Evolutionary conservation across 2,797 vertebrate genomes (phyloP), one percentile per base, ranked within the genome.

Genomic region (Chloroceryle amazona): DNA sequence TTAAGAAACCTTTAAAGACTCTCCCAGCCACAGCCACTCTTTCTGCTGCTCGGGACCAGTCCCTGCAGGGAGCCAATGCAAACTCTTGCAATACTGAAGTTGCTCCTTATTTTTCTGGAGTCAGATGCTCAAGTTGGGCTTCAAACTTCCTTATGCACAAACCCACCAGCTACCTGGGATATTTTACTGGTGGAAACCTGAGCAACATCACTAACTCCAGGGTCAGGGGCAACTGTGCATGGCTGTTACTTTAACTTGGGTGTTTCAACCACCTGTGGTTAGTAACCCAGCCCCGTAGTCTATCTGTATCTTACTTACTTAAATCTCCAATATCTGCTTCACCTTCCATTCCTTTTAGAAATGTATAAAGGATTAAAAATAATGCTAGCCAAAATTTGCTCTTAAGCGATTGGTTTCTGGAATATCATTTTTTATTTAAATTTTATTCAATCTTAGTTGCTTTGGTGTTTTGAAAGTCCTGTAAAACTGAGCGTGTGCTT

Each of bases 341-440:
- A 49, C 9, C 9, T 79, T 81, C 42, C 14, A 13, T 57, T 88
- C 18, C 8, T 60, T 55, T 83, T 31, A 81, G 63, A 92, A 83
- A 60, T 74, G 17, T 65, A 41, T 68, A 85, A 79, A 78, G 31
- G 22, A 41, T 79, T 94, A 67, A 74, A 92, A 92, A 65, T 54
- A 63, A 83, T 72, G 37, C 17, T 47, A 70, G n/a, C 13, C 31
- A 46, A 95, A 82, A 58, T 5, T 47, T 70, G 19, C 16, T 86
- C 8, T 88, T 63, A 76, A 80, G 25, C 21, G 73, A 67, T 29
- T 7, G 3, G 41, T 73, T 87, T 71, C 46, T 21, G 49, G 76
- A 85, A 41, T 82, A 42, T 63, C 62, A n/a, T 42, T 62, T 41
- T 49, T 39, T 68, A 54, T 70, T 70, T 58, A 73, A 62, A 47